phyloP scores from a whole-genome alignment of 2,888 invertebrate species.

The Nephrotoma guestfalica region DNA sequence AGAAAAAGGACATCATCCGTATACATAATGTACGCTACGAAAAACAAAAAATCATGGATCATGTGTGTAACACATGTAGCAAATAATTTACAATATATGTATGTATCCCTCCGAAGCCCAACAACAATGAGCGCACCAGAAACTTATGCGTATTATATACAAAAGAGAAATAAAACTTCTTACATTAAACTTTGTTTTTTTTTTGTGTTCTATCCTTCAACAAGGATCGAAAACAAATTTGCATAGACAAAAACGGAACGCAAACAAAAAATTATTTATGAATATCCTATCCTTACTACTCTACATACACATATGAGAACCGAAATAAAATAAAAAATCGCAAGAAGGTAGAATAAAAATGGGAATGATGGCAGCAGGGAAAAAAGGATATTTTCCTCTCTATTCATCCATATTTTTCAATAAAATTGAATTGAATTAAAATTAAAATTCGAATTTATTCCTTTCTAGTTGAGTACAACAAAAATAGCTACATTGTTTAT shows the following conservation, averaged over 20 bases:
- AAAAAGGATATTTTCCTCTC: not conserved
- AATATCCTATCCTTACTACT: not conserved
- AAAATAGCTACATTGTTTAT: not conserved
- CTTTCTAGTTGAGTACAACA: not conserved
- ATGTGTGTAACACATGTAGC: slow-evolving; percentile 3
- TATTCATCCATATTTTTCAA: not conserved
- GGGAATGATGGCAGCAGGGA: not conserved
- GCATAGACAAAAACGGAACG: not conserved
- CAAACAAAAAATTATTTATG: not conserved
- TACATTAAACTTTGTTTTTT: not conserved
- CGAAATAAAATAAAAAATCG: not conserved
- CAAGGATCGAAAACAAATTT: not conserved
- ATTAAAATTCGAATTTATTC: not conserved
- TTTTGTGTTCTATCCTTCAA: not conserved
- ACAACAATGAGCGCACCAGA: not conserved
- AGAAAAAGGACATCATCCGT: not conserved
- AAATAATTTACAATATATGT: not conserved
- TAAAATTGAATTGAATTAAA: not conserved
- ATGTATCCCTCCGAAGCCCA: not conserved
- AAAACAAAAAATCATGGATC: not conserved
- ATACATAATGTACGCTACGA: not conserved
- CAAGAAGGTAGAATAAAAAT: not conserved
- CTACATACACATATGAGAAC: not conserved
- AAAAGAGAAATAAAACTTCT: not conserved
- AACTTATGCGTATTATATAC: not conserved